Base-by-base conservation (phyloP, 2,797 vertebrate species). In the Schizopygopsis malacanthus region DNA sequence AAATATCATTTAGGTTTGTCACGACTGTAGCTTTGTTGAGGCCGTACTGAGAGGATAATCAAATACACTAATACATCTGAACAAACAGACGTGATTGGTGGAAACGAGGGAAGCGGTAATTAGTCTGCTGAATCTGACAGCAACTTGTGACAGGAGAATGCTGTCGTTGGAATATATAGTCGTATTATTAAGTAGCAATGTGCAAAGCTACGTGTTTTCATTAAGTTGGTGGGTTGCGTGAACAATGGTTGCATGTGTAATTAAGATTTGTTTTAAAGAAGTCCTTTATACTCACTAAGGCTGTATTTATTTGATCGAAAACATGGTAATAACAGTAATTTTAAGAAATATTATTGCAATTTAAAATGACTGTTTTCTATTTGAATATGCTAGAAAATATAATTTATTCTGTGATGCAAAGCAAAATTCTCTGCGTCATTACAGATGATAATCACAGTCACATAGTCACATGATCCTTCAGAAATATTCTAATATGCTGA, bases 1-100 rank as follows among this genome's bases (percentile, higher is more conserved):
- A 85, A 85, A 85, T 77, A 56, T 43, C n/a, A 47, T 75, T 25
- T 37, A 59, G 20, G 77, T 87, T 86, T 81, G 81, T 75, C 79
- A 15, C 25, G 41, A 70, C 72, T 86, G 83, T 70, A 61, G 70
- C n/a, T 85, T 75, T 86, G 39, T 59, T 81, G 85, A 33, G 54
- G 43, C 37, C 16, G 59, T 77, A 81, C 67, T 70, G 61, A 85
- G 78, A 75, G 59, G 77, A 86, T 78, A 41, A 79, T 79, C 63
- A 63, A 78, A 67, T 71, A 72, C 75, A 41, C 41, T 10, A 63
- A 82, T 70, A 15, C 20, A 77, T 65, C 52, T 61, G 69, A 63
- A 83, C 84, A 85, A 82, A 83, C 50, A 28, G 67, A 84, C 54
- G 59, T 43, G 59, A 56, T 72, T 75, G 65, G 50, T 47, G 54